Percentiles rank a stretch among this genome's conserved stretches.
Evolutionary conservation across 2,113 vertebrate genomes (phyloP).

Genomic region (Rissa tridactyla): DNA sequence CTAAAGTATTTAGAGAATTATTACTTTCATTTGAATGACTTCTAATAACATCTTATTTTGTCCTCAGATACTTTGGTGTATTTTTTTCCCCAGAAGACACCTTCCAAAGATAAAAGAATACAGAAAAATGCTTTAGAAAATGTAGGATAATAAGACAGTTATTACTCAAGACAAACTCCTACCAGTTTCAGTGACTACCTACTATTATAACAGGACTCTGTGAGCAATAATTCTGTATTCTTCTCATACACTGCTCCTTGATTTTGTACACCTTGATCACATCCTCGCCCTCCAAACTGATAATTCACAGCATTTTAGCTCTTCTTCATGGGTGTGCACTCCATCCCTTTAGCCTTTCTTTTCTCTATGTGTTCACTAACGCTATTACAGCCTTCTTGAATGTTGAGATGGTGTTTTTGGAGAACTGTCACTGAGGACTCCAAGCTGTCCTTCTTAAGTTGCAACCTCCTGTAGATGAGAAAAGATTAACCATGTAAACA

Average conservation of each 20-base stretch:
- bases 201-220: neutral
- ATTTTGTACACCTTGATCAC: neutral
- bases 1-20: neutral
- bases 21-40: neutral
- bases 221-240: neutral
- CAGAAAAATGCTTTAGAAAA: neutral
- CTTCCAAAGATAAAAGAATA: neutral
- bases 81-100: neutral
- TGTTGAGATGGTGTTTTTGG: neutral
- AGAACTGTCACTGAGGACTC: neutral
- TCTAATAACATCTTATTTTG: neutral
- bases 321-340: neutral
- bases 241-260: neutral
- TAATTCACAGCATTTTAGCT: neutral
- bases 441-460: neutral
- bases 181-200: neutral
- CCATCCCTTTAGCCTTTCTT: neutral
- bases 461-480: neutral
- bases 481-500: neutral
- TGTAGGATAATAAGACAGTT: neutral
- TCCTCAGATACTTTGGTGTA: neutral
- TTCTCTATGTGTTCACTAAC: neutral
- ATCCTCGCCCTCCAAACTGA: neutral
- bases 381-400: neutral
- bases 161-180: neutral